phyloP scores from a whole-genome alignment of 2,797 vertebrate species.

The Sphenodon punctatus region DNA sequence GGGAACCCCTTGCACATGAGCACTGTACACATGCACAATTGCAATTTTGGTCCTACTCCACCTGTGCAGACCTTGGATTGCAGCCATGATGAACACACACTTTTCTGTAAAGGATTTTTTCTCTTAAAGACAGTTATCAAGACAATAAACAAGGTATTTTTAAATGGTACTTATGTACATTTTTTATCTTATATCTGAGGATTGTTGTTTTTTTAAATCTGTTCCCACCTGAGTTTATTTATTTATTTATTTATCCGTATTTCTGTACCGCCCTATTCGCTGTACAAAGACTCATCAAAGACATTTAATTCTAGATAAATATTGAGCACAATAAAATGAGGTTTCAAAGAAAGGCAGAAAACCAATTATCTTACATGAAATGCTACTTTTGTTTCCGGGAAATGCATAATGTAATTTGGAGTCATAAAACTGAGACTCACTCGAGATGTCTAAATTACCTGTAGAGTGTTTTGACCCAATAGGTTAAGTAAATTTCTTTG shows the following conservation, averaged over 20 bases:
- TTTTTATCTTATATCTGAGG: too few relatives aligned
- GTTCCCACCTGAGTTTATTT: too few relatives aligned
- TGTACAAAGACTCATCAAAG: not conserved
- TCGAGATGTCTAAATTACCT: not conserved
- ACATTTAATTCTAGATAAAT: not conserved
- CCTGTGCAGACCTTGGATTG: too few relatives aligned
- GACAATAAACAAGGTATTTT: not conserved
- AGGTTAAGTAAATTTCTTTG: not conserved
- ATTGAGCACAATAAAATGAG: not conserved
- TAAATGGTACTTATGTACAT: not conserved
- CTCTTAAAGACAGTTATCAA: not conserved
- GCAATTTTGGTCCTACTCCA: too few relatives aligned
- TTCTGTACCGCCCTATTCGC: too few relatives aligned
- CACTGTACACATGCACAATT: too few relatives aligned
- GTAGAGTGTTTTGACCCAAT: not conserved
- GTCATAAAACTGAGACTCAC: too few relatives aligned
- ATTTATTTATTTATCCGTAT: too few relatives aligned
- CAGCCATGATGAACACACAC: not conserved
- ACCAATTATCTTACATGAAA: not conserved
- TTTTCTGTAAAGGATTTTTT: not conserved
- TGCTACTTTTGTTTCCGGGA: too few relatives aligned
- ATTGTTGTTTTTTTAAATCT: too few relatives aligned
- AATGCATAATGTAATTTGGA: too few relatives aligned
- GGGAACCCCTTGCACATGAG: too few relatives aligned
- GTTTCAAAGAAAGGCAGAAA: not conserved